Evolutionary conservation across 2,113 vertebrate species (phyloP).

Genomic region (Notiomystis cincta): DNA sequence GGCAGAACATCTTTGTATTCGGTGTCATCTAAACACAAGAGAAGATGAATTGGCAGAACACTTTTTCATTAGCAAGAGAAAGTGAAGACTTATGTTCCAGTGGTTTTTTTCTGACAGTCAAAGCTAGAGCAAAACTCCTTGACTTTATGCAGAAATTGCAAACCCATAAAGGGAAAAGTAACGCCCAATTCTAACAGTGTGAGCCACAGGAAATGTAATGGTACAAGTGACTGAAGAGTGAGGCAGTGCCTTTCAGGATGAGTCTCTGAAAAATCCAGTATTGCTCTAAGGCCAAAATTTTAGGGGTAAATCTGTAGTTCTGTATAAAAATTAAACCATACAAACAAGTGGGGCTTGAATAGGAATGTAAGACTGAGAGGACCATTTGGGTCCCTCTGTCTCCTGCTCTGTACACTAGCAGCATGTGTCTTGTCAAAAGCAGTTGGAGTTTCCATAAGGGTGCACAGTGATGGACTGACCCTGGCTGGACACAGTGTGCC

Average conservation of each 20-base stretch:
- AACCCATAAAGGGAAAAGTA: not conserved
- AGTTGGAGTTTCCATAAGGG: not conserved
- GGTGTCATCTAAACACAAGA: not conserved
- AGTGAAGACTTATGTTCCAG: not conserved
- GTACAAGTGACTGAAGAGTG: not conserved
- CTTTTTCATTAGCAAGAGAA: not conserved
- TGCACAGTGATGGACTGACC: not conserved
- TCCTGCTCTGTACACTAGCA: not conserved
- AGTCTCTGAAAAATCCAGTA: not conserved
- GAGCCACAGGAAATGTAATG: fast-evolving
- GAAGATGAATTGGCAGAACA: not conserved
- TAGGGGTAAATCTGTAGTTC: not conserved
- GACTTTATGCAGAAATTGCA: not conserved
- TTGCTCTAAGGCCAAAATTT: not conserved
- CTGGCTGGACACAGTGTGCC: not conserved
- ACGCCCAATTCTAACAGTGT: not conserved
- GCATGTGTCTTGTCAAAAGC: not conserved
- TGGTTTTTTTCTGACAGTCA: not conserved
- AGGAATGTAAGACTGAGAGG: not conserved
- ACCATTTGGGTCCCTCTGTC: fast-evolving
- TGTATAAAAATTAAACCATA: not conserved
- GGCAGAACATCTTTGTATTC: not conserved
- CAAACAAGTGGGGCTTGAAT: not conserved
- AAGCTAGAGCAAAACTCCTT: not conserved
- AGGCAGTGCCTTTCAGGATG: not conserved